Base-by-base conservation (phyloP, 2,888 invertebrate species). In the Baronia brevicornis region DNA sequence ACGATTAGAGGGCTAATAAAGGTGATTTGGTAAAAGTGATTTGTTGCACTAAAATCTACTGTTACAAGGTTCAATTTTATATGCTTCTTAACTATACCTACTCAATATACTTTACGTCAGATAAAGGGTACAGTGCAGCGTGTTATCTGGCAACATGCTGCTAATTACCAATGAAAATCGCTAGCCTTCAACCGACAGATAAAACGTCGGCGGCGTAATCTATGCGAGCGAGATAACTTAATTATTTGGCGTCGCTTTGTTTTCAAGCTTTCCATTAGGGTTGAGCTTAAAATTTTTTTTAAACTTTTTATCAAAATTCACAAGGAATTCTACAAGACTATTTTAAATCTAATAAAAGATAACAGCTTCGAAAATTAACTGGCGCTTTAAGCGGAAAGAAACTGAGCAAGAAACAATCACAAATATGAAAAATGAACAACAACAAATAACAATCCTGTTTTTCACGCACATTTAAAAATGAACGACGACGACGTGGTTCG, bases 161-260 rank as follows among this genome's bases (percentile, higher is more conserved):
- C 50, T 54, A 53, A 54, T 54, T 54, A 51, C 51, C 46, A 44
- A 46, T 46, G 50, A 51, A 46, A 55, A 51, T 51, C 50, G 53
- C 41, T 51, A 46, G 48, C 48, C 43, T 40, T 36, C 43, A 45
- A 43, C 46, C 41, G 37, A 38, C 31, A 54, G 67, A 68, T 67
- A 69, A 61, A 58, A 59, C 60, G 41, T 45, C 46, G 45, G 12
- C 14, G 21, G n/a, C 27, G 44, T 49, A 47, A 50, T 52, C 48
- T 50, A 43, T 43, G 44, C 45, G 30, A 39, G 40, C 18, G 36
- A 53, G 50, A 54, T 50, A 49, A 46, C 47, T 44, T 52, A 44
- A 48, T 52, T 53, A 50, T 42, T 42, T 38, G 39, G 38, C 42
- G 33, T 38, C 33, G 39, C 29, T 33, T 17, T 5, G 10, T n/a